phyloP scores from a whole-genome alignment of 2,113 vertebrate species.

The Tragulus kanchil region DNA sequence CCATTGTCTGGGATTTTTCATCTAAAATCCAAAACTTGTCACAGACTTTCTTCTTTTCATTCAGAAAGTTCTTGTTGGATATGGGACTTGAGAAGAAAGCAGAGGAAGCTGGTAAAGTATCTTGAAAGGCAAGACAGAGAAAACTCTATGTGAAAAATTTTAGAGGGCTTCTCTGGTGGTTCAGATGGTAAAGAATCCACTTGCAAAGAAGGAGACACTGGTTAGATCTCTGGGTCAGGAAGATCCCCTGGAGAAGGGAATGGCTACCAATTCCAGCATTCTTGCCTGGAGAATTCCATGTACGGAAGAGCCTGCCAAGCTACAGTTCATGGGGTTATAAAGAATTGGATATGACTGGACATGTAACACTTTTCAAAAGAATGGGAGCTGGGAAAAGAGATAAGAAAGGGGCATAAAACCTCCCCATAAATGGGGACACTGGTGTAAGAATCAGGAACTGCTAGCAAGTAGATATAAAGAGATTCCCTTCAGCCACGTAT shows the following conservation, averaged over 20 bases:
- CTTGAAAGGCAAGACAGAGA: not conserved
- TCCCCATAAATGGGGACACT: slow-evolving; percentile 71
- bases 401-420: slow-evolving; percentile 25
- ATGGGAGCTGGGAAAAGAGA: not conserved
- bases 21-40: not conserved
- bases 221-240: not conserved
- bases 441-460: slow-evolving; percentile 54
- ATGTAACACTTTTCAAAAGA: not conserved
- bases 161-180: not conserved
- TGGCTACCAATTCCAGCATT: not conserved
- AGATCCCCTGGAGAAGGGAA: not conserved
- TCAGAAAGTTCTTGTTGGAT: not conserved
- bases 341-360: not conserved
- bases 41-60: not conserved
- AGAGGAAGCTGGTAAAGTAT: not conserved
- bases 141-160: not conserved
- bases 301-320: not conserved
- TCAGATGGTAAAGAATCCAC: not conserved
- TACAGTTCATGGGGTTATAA: not conserved
- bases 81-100: not conserved
- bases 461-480: slow-evolving; percentile 58
- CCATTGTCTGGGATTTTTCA: no score
- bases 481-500: not conserved
- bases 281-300: not conserved
- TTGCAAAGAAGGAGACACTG: not conserved